These are phyloP conservation scores for Hemicrepidius hirtus DNA, from an alignment of 2,888 invertebrate genomes.

Conservation along the genomic window DNA sequence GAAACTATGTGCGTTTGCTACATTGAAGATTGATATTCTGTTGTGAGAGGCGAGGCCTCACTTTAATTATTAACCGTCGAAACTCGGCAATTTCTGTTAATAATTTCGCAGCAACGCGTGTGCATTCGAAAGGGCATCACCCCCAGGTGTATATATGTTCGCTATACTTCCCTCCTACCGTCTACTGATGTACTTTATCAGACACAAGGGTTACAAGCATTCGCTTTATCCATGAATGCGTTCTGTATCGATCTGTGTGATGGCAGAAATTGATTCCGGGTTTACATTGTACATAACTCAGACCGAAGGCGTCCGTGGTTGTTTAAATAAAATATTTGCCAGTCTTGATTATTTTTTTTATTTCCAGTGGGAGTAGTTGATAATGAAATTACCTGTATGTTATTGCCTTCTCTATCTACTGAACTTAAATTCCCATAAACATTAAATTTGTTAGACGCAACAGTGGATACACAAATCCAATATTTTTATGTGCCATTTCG, in stretches of 20 bases:
- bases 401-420: too few relatives aligned
- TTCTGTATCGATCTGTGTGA: neutral
- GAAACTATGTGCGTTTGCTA: slow-evolving; percentile 3
- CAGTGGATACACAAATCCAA: too few relatives aligned
- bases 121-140: slow-evolving; percentile 32
- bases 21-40: slow-evolving; percentile 26
- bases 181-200: slow-evolving; percentile 19
- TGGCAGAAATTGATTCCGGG: neutral
- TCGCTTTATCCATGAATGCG: slow-evolving; percentile 7
- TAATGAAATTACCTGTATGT: too few relatives aligned
- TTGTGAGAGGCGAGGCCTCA: slow-evolving; percentile 9
- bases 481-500: too few relatives aligned
- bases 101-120: slow-evolving; percentile 41
- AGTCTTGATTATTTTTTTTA: too few relatives aligned
- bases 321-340: neutral
- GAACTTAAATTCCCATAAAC: too few relatives aligned
- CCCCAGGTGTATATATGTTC: slow-evolving; percentile 33
- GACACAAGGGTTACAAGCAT: neutral
- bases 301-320: neutral
- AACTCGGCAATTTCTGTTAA: slow-evolving; percentile 42
- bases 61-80: slow-evolving; percentile 42
- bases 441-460: too few relatives aligned
- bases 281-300: neutral
- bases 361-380: too few relatives aligned
- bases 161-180: slow-evolving; percentile 1